Conservation (phyloP, 2,797 vertebrate species). For the Dicrostonyx torquatus region DNA sequence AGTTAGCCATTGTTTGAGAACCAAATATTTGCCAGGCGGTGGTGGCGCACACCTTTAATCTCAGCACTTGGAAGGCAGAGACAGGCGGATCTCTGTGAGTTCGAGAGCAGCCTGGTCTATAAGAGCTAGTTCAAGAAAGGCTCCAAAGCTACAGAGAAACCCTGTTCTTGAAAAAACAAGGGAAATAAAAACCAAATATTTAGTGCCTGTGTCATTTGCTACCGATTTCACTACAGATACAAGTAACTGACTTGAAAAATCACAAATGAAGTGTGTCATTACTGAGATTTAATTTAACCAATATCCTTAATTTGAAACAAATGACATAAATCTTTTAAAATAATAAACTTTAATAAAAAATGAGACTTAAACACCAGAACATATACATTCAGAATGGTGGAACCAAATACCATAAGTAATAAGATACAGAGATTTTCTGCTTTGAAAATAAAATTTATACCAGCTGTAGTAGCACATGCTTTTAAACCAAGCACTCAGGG, state of each 20-base stretch:
- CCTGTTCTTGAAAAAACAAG: too few species aligned
- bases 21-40: not conserved
- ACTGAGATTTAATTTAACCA: not conserved
- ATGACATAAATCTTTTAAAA: not conserved
- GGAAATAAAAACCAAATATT: constrained; percentile 3
- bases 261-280: constrained; percentile 27
- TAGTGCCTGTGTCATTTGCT: not conserved
- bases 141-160: too few species aligned
- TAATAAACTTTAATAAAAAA: constrained; percentile 13
- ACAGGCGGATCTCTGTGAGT: too few species aligned
- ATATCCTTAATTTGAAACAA: constrained; percentile 54
- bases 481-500: not conserved
- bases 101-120: too few species aligned
- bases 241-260: constrained; percentile 25
- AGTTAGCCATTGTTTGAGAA: constrained; percentile 23
- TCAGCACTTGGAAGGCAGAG: too few species aligned
- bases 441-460: constrained; percentile 22
- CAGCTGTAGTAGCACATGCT: not conserved
- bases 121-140: too few species aligned
- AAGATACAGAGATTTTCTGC: not conserved
- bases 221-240: constrained; percentile 24
- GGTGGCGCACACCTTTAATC: too few species aligned
- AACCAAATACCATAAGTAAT: not conserved
- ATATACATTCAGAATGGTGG: not conserved
- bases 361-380: not conserved